Base-by-base conservation (phyloP, 2,888 invertebrate genomes). In the Sepiola atlantica region DNA sequence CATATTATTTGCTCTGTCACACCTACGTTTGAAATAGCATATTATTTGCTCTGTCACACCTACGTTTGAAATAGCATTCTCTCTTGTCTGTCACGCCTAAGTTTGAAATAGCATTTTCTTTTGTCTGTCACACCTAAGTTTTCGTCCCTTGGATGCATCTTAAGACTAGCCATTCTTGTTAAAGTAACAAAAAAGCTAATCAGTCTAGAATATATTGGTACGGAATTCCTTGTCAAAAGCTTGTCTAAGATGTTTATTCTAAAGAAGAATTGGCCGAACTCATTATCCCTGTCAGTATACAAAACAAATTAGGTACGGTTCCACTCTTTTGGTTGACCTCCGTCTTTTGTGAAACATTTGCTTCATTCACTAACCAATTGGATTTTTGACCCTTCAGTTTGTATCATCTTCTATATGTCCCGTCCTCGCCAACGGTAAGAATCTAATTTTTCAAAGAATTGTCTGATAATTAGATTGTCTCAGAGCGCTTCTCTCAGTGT, bases 361-460 rank as follows among this genome's bases (percentile, higher is more conserved):
- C 77, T 77, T n/a, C n/a, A 16, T 77, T 77, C 77, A 77, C 14
- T 77, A 77, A 77, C 77, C 77, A 77, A 77, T 77, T 77, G 77
- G n/a, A 77, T 77, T 77, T 77, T 77, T 77, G 77, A 77, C 77
- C 77, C n/a, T 77, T 77, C 77, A 32, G n/a, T 77, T 32, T 77
- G n/a, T 77, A 77, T 77, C 77, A 32, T 16, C 77, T 16, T 77
- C n/a, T 14, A n/a, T 32, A 14, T 16, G n/a, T 77, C n/a, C n/a
- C 32, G n/a, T 18, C 32, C n/a, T 77, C n/a, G 18, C 77, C 77
- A 77, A 2, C n/a, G 32, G 45, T n/a, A n/a, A 77, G 77, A 77
- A 77, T 14, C 77, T 77, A n/a, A 77, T 77, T 77, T 77, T 77
- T 77, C 77, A n/a, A 14, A 32, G 77, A 77, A 77, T 32, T 32